Evolutionary conservation across 2,113 vertebrate species (phyloP), one percentile per base, ranked within the genome.

Genomic region (Corvus cornix): DNA sequence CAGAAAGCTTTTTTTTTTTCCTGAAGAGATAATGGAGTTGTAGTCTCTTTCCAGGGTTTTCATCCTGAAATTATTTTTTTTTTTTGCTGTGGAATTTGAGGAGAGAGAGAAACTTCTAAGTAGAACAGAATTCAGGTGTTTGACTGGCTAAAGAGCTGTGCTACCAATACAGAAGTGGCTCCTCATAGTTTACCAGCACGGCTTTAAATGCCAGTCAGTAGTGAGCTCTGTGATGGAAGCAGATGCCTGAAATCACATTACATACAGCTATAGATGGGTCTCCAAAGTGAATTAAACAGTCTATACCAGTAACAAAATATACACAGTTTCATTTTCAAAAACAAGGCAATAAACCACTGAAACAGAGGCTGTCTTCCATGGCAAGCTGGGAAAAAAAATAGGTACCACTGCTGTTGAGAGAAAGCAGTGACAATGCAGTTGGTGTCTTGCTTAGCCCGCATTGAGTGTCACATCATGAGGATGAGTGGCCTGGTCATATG

Each of bases 361-460:
- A 68, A 80, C 1, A 3, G 48, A 56, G 17, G 51, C 39, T 68
- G 19, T 64, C 16, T 89, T 60, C 48, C 16, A 1, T 48, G 15
- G 28, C 33, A 75, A 41, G n/a, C 11, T 62, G n/a, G 18, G 20
- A 0, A 7, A 13, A 22, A 43, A 20, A 21, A 7, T 0, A 44
- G 10, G 7, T 30, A 7, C 10, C 26, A 16, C 17, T 68, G 64
- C 33, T 77, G 10, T 68, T 69, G 33, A 69, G 83, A 85, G 74
- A 48, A 68, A 11, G 1, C n/a, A 43, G 23, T 10, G 55, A 33
- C 49, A 76, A 20, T 31, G 7, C 6, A 35, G 26, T 16, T 28
- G 26, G 8, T 62, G 9, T 37, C 22, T 63, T 35, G 6, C 24
- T 76, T 22, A 48, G 11, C 33, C 26, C 51, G 13, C 24, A 4